Evolutionary conservation across 2,113 vertebrate species (phyloP).

Genomic region (Arizona elegans): DNA sequence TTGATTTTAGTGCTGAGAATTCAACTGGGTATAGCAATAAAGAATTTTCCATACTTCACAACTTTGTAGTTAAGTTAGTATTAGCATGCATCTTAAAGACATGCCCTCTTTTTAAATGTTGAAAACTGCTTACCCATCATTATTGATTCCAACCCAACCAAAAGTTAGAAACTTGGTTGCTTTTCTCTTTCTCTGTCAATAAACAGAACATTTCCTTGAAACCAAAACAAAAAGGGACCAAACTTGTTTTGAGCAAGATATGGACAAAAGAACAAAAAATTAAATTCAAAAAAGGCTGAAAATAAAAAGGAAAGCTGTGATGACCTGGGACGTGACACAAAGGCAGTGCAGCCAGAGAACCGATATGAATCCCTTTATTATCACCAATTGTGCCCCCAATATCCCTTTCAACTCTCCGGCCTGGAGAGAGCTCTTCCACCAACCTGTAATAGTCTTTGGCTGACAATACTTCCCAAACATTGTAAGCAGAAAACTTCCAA

Average conservation of each 20-base stretch:
- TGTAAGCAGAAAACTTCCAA: too few species aligned
- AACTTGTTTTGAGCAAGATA: neutral
- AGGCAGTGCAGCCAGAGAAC: too few species aligned
- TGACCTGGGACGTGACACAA: too few species aligned
- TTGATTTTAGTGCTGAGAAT: neutral
- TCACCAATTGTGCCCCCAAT: too few species aligned
- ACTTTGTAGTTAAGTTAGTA: neutral
- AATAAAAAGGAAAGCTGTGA: neutral
- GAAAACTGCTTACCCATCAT: neutral
- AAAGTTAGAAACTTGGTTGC: neutral
- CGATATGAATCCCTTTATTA: too few species aligned
- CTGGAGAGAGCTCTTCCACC: too few species aligned
- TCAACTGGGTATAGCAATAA: neutral
- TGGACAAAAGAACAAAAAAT: neutral
- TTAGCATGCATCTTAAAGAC: neutral
- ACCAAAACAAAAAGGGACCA: neutral
- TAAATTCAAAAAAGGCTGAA: neutral
- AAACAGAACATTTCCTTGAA: neutral
- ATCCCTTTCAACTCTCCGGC: too few species aligned
- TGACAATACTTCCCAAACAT: too few species aligned
- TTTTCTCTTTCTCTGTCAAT: neutral
- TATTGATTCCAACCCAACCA: neutral
- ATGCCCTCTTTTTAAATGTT: neutral
- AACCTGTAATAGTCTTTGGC: too few species aligned
- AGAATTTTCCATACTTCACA: neutral